phyloP scores from a whole-genome alignment of 2,113 vertebrate species.

The Saguinus imperator region DNA sequence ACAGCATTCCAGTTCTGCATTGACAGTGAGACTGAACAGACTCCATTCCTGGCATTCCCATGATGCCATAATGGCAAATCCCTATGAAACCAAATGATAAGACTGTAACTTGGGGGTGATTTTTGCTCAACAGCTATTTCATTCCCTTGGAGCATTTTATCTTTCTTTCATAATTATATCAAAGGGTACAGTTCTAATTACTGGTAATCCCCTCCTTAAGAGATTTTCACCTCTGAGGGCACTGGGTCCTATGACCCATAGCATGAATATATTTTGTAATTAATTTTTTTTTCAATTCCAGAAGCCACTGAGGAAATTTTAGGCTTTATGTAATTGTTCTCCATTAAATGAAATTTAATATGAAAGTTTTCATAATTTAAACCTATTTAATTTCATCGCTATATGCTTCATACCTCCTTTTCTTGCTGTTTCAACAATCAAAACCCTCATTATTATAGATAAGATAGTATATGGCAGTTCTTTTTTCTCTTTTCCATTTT shows the following conservation, averaged over 20 bases:
- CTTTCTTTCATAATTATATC: not conserved
- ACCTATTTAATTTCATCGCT: not conserved
- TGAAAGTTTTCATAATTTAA: not conserved
- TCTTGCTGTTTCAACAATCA: not conserved
- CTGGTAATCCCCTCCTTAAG: not conserved
- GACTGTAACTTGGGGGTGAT: not conserved
- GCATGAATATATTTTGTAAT: not conserved
- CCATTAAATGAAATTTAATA: not conserved
- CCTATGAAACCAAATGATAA: not conserved
- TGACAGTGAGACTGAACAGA: not conserved
- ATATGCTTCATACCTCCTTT: not conserved
- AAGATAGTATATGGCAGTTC: not conserved
- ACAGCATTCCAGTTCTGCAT: not conserved
- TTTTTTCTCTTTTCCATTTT: not conserved
- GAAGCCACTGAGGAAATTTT: not conserved
- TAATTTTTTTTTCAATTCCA: not conserved
- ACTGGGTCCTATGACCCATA: not conserved
- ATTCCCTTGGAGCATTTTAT: not conserved
- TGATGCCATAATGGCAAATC: not conserved
- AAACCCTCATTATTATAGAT: not conserved
- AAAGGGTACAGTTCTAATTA: conserved; percentile 19
- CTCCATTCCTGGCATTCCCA: not conserved
- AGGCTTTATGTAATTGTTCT: not conserved
- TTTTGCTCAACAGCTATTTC: not conserved
- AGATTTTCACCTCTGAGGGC: not conserved